Conservation (phyloP, 1,140 invertebrate species). For the Habropoda laboriosa region DNA sequence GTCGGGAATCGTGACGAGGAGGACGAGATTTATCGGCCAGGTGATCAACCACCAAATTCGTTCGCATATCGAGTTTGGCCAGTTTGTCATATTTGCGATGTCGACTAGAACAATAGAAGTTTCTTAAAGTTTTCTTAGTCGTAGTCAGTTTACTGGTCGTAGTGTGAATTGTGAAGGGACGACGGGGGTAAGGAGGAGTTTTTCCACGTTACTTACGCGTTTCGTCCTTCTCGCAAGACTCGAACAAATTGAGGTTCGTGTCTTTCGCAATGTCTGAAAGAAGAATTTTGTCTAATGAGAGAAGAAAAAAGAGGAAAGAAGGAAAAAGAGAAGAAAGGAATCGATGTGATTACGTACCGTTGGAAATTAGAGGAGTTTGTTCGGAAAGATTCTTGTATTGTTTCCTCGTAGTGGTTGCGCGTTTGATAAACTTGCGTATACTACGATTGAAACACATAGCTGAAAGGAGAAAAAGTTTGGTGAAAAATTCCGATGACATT, state of each 20-base stretch:
- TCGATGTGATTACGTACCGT: constrained; percentile 55
- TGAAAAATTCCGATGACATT: too few relatives aligned
- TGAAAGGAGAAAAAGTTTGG: constrained; percentile 68
- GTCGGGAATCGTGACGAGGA: constrained; percentile 90
- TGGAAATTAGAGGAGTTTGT: constrained; percentile 72
- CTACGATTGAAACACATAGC: constrained; percentile 78
- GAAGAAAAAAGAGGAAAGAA: constrained; percentile 10
- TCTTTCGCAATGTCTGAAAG: constrained; percentile 46
- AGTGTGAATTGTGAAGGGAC: too few relatives aligned
- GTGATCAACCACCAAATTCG: constrained; percentile 87
- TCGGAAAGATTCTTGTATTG: constrained; percentile 76
- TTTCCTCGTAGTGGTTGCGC: constrained; percentile 60
- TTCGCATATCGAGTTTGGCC: constrained; percentile 81
- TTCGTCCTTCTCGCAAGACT: constrained; percentile 49
- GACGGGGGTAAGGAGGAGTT: too few relatives aligned
- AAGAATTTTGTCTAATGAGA: background rate
- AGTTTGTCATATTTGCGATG: constrained; percentile 83
- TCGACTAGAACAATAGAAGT: constrained; percentile 77
- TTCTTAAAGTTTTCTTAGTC: too few relatives aligned
- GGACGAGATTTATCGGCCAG: constrained; percentile 88
- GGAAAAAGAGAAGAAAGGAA: too few relatives aligned
- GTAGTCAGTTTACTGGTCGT: too few relatives aligned
- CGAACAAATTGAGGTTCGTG: constrained; percentile 23
- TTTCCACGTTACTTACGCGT: constrained; percentile 51
- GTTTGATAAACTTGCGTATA: constrained; percentile 71